Conservation (phyloP, 2,888 invertebrate genomes). For the Koerneria pararmatus region DNA sequence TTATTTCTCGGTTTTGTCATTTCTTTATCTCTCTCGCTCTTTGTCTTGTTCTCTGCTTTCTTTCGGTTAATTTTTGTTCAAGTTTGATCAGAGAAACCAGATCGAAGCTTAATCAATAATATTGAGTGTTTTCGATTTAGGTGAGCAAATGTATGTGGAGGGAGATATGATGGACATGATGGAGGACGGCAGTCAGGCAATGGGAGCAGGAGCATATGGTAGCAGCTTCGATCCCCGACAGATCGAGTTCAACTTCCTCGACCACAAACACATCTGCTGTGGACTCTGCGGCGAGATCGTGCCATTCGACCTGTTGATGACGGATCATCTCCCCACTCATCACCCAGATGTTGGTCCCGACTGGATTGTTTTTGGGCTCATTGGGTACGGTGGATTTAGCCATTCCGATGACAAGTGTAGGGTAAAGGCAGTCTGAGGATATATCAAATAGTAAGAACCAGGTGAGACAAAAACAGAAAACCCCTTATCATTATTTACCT, state of each 20-base stretch:
- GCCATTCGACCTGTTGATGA: slow-evolving; percentile 46
- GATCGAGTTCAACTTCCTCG: slow-evolving; percentile 49
- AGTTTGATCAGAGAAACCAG: not conserved
- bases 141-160: slow-evolving; percentile 19
- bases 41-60: too few relatives aligned
- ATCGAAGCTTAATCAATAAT: not conserved
- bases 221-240: slow-evolving; percentile 21
- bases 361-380: not conserved
- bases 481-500: not conserved
- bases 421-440: not conserved
- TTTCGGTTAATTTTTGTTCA: not conserved
- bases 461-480: not conserved
- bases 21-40: too few relatives aligned
- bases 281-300: slow-evolving; percentile 58
- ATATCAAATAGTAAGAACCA: not conserved
- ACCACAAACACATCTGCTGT: slow-evolving; percentile 49
- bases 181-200: not conserved
- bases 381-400: not conserved
- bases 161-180: slow-evolving; percentile 1
- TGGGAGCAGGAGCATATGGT: not conserved
- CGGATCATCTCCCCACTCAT: slow-evolving; percentile 47
- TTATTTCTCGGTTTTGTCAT: too few relatives aligned
- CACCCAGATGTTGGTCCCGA: slow-evolving; percentile 47
- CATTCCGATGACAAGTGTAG: not conserved
- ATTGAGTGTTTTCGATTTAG: slow-evolving; percentile 3